Percentiles rank a stretch among this genome's conserved stretches.
These are phyloP conservation scores for Mesorhabditis spiculigera DNA, from an alignment of 2,888 invertebrate genomes.

Conservation along the genomic window DNA sequence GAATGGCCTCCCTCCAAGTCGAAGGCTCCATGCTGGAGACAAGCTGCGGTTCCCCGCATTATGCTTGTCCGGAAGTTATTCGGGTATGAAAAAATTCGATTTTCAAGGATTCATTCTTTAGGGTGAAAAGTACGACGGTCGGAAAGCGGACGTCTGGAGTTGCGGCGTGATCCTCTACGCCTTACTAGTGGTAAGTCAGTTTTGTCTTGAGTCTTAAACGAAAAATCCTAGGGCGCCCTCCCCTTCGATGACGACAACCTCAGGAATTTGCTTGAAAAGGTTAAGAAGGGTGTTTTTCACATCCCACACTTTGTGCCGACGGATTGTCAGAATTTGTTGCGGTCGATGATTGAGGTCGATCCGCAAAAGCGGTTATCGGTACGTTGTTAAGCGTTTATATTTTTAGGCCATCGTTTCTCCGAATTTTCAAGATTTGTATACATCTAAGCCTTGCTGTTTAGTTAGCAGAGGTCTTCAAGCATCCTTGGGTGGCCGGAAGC, in stretches of 20 bases:
- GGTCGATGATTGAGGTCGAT: constrained; percentile 98
- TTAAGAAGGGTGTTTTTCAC: constrained; percentile 92
- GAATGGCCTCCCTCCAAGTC: constrained; percentile 98
- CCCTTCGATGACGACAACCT: constrained; percentile 99
- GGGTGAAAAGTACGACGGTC: constrained; percentile 99
- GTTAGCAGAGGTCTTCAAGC: constrained; percentile 91
- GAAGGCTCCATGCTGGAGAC: constrained; percentile 97
- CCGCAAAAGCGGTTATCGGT: constrained; percentile 91
- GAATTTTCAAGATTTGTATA: too few species aligned
- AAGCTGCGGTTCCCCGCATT: constrained; percentile 97
- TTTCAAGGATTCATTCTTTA: constrained; percentile 59
- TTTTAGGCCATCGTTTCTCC: too few species aligned
- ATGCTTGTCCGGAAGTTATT: constrained; percentile 99
- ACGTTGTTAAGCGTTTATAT: constrained; percentile 1
- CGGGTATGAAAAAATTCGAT: constrained; percentile 70
- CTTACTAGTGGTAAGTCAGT: constrained; percentile 73
- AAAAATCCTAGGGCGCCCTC: constrained; percentile 73
- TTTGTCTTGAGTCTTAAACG: too few species aligned
- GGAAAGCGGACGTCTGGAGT: constrained; percentile 98
- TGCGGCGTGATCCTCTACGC: constrained; percentile 98
- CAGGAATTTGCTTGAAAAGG: constrained; percentile 90
- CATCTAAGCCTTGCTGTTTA: constrained; percentile 62
- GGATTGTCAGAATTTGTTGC: constrained; percentile 87
- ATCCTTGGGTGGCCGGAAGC: constrained; percentile 94
- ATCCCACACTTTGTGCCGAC: constrained; percentile 99